Conservation (phyloP, 2,797 vertebrate species). For the Thaleichthys pacificus region DNA sequence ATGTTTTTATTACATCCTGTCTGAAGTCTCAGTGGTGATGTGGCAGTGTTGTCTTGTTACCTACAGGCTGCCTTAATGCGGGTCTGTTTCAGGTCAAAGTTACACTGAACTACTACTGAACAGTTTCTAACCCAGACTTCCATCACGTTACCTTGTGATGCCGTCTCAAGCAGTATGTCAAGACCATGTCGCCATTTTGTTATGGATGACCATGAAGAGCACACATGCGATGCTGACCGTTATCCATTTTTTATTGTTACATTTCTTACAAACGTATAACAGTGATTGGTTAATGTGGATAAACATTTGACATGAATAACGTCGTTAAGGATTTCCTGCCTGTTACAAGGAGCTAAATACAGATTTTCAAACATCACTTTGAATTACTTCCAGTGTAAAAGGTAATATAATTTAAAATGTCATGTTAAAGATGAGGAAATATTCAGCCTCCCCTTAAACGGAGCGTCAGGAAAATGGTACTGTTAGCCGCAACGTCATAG, state of each 20-base stretch:
- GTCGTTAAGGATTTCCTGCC: background rate
- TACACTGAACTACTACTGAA: background rate
- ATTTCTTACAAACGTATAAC: background rate
- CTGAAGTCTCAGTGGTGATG: background rate
- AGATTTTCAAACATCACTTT: background rate
- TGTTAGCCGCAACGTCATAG: slow-evolving; percentile 44
- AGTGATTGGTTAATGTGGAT: background rate
- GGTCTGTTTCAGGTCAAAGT: slow-evolving; percentile 3
- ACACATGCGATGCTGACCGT: background rate
- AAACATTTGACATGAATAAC: background rate
- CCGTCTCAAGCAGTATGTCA: background rate
- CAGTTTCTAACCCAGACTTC: background rate
- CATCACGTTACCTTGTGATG: too few species aligned
- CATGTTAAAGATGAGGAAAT: background rate
- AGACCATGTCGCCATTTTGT: background rate
- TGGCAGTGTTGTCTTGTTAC: background rate
- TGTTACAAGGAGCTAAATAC: background rate
- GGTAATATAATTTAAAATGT: background rate
- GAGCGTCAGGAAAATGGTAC: slow-evolving; percentile 60
- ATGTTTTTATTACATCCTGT: background rate
- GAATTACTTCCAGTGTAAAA: background rate
- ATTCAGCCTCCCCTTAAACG: slow-evolving; percentile 69
- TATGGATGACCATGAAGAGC: background rate
- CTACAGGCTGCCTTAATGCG: background rate
- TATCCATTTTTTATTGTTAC: background rate